Base-by-base conservation (phyloP, 2,888 invertebrate species). In the Philaethria dido region DNA sequence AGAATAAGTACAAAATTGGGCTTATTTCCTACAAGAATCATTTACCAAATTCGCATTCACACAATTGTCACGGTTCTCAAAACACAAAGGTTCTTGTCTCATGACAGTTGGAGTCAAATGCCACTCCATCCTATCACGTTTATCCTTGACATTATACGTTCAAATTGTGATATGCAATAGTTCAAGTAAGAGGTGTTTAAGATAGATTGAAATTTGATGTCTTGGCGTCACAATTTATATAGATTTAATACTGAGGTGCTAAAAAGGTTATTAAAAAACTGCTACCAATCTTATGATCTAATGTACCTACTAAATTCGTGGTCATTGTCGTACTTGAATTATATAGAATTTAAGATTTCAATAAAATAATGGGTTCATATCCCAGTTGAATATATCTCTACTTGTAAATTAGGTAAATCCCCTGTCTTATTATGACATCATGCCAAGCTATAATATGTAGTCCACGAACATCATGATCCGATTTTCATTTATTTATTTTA, bases 141-240 rank as follows among this genome's bases (percentile, higher is more conserved):
- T 77, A 70, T 69, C 86, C 86, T 85, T 86, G 86, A 83, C 86
- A 84, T 85, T 84, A 83, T 77, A 79, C 79, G 45, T 42, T 25
- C 18, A 22, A 48, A 36, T 22, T 65, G 42, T 44, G 18, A 80
- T 75, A 69, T 69, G 52, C 64, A 62, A 62, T 44, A 48, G 62
- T 66, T 62, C 52, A 54, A 29, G 25, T 59, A 60, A 62, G 52
- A 59, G 47, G 52, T 39, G 45, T 42, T 16, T 48, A 20, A 42
- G 39, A 2, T 14, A 45, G 29, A 42, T 33, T 44, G 16, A 45
- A 33, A 45, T 60, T 57, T 57, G 47, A 47, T 20, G n/a, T 22
- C 8, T 25, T 42, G 22, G 22, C n/a, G 42, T 16, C 25, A 16
- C 20, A 57, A 25, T 20, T 18, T n/a, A 50, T 20, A 13, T 54